phyloP scores from a whole-genome alignment of 2,797 vertebrate species.

The Decapterus maruadsi region DNA sequence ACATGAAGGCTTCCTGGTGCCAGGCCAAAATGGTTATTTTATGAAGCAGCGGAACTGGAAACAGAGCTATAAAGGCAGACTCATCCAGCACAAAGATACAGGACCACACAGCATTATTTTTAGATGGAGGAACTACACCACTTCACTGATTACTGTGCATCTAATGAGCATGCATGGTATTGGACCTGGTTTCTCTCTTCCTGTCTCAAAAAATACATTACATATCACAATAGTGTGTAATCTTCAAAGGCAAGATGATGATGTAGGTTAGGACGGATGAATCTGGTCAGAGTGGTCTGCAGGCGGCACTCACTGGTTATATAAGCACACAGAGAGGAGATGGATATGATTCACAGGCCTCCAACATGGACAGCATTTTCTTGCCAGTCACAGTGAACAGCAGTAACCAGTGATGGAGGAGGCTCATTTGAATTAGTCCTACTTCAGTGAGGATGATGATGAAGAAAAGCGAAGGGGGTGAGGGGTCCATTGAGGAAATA shows the following conservation, averaged over 20 bases:
- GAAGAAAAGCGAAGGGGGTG: background rate
- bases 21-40: slow-evolving; percentile 61
- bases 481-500: slow-evolving; percentile 3
- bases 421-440: background rate
- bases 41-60: slow-evolving; percentile 51
- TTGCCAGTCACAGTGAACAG: slow-evolving; percentile 47
- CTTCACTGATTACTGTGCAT: slow-evolving; percentile 19
- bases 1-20: slow-evolving; percentile 52
- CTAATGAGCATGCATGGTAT: slow-evolving; percentile 20
- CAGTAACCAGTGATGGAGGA: slow-evolving; percentile 6
- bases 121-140: slow-evolving; percentile 39
- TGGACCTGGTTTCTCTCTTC: background rate
- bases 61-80: slow-evolving; percentile 35
- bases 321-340: slow-evolving; percentile 64
- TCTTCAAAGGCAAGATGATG: slow-evolving; percentile 44
- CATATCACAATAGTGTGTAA: slow-evolving; percentile 31
- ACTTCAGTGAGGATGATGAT: background rate
- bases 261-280: slow-evolving; percentile 62
- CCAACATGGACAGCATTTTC: slow-evolving; percentile 44
- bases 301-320: slow-evolving; percentile 66
- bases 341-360: slow-evolving; percentile 68
- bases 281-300: slow-evolving; percentile 52
- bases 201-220: background rate
- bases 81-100: slow-evolving; percentile 40
- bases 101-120: slow-evolving; percentile 53